These are phyloP conservation scores for Bacillus rossius DNA, from an alignment of 1,140 invertebrate genomes.

Conservation along the genomic window DNA sequence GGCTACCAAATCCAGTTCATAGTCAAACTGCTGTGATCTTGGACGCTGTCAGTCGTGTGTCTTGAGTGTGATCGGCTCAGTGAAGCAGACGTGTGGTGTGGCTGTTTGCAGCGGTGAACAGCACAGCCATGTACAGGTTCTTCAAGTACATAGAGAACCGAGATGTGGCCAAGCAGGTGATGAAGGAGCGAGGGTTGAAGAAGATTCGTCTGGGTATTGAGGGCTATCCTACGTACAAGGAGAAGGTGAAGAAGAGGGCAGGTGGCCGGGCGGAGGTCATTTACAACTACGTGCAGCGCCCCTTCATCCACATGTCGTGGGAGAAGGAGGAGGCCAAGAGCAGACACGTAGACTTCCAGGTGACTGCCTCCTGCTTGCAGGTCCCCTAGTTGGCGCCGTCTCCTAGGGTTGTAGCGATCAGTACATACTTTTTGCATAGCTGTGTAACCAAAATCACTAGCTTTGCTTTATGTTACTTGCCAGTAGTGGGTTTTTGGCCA, in stretches of 20 bases:
- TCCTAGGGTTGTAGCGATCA: too few relatives aligned
- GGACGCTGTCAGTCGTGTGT: too few relatives aligned
- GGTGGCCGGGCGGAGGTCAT: constrained; percentile 93
- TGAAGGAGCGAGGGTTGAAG: constrained; percentile 97
- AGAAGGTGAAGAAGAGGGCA: constrained; percentile 83
- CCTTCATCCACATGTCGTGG: constrained; percentile 99
- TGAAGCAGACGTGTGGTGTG: neutral
- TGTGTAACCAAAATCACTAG: too few relatives aligned
- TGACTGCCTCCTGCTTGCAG: too few relatives aligned
- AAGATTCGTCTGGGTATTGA: constrained; percentile 99
- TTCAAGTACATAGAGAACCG: constrained; percentile 99
- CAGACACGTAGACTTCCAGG: constrained; percentile 95
- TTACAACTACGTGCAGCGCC: constrained; percentile 99
- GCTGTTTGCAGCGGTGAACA: constrained; percentile 64
- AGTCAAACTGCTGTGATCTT: too few relatives aligned
- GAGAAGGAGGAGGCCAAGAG: constrained; percentile 99
- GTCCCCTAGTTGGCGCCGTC: too few relatives aligned
- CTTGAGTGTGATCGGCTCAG: too few relatives aligned
- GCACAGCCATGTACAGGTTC: constrained; percentile 92
- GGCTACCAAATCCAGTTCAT: too few relatives aligned
- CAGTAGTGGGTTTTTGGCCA: too few relatives aligned
- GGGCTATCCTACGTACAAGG: constrained; percentile 98
- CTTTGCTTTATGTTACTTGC: too few relatives aligned
- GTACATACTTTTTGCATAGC: too few relatives aligned
- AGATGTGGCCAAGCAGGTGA: constrained; percentile 97